Base-by-base conservation (phyloP, 2,797 vertebrate species). In the Vultur gryphus region DNA sequence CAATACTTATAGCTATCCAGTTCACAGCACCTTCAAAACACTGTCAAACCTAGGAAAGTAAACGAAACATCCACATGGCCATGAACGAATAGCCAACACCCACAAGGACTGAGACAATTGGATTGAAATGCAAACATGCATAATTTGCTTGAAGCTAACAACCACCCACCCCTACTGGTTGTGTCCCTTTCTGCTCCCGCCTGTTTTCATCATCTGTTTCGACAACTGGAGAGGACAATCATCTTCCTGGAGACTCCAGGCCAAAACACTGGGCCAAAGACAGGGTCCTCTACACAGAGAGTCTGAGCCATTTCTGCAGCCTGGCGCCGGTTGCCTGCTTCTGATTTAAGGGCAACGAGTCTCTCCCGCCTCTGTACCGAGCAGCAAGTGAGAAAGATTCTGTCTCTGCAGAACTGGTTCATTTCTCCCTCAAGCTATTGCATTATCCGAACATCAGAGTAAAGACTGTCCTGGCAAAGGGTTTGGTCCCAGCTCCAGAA, bases 51-150 rank as follows among this genome's bases (percentile, higher is more conserved):
- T 41, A 9, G 33, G 39, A 48, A 69, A 31, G 25, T 17, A 44
- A 49, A 58, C 1, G 1, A 52, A 77, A 54, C 0, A 0, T 61
- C 71, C 21, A 23, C 6, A 23, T 24, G 11, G 8, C 48, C 11
- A 7, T 49, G 35, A 75, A 41, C 1, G 4, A 71, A 43, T 18
- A 26, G 5, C 6, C 10, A 72, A 16, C 35, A 64, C 5, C 11
- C 44, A 46, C 39, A 51, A 37, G 15, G 39, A 55, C 28, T 48
- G 46, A 61, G 62, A 64, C 18, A 71, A 49, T 0, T 29, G 33
- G 13, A 8, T 33, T 64, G 48, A 76, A 75, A 79, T 58, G 16
- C 18, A 41, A 43, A 64, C 52, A 64, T 76, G 29, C 7, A 19
- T 46, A 72, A 64, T 51, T 72, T 0, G 2, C 15, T 67, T 2